Percentiles rank a stretch among this genome's conserved stretches.
Evolutionary conservation across 1,140 invertebrate species (phyloP).

Genomic region (Drosophila truncata): DNA sequence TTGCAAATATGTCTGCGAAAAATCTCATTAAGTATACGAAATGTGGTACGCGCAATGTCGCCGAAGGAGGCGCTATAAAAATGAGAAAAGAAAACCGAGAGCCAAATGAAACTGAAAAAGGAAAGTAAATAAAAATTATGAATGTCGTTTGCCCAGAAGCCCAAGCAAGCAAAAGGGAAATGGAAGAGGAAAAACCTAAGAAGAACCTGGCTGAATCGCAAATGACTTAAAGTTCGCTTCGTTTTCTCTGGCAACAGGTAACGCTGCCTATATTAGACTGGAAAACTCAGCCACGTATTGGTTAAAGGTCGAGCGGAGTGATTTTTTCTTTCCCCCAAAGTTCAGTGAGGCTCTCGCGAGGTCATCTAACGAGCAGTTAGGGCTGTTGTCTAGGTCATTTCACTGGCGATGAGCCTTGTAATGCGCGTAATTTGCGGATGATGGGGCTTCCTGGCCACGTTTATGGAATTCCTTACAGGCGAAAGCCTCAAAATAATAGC

Average conservation of each 20-base stretch:
- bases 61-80: slow-evolving; percentile 46
- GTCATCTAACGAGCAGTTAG: slow-evolving; percentile 66
- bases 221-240: slow-evolving; percentile 37
- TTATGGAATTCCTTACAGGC: slow-evolving; percentile 28
- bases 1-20: slow-evolving; percentile 78
- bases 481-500: slow-evolving; percentile 1
- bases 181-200: slow-evolving; percentile 21
- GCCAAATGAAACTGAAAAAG: slow-evolving; percentile 45
- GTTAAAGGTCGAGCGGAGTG: slow-evolving; percentile 57
- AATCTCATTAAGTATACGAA: slow-evolving; percentile 81
- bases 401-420: slow-evolving; percentile 60
- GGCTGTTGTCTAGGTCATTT: slow-evolving; percentile 63
- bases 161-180: slow-evolving; percentile 12
- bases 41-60: slow-evolving; percentile 47
- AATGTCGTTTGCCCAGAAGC: slow-evolving; percentile 63
- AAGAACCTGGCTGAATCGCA: slow-evolving; percentile 8
- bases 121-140: slow-evolving; percentile 79
- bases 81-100: slow-evolving; percentile 34
- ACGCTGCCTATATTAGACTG: slow-evolving; percentile 13
- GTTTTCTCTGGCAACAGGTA: slow-evolving; percentile 63
- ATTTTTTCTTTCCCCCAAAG: slow-evolving; percentile 36
- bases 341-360: slow-evolving; percentile 15
- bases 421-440: slow-evolving; percentile 66
- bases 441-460: slow-evolving; percentile 27
- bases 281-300: slow-evolving; percentile 26